These are phyloP conservation scores for Chrysaora quinquecirrha DNA, from an alignment of 30 jellyfish, hydroid and myxozoan genomes.

Conservation along the genomic window DNA sequence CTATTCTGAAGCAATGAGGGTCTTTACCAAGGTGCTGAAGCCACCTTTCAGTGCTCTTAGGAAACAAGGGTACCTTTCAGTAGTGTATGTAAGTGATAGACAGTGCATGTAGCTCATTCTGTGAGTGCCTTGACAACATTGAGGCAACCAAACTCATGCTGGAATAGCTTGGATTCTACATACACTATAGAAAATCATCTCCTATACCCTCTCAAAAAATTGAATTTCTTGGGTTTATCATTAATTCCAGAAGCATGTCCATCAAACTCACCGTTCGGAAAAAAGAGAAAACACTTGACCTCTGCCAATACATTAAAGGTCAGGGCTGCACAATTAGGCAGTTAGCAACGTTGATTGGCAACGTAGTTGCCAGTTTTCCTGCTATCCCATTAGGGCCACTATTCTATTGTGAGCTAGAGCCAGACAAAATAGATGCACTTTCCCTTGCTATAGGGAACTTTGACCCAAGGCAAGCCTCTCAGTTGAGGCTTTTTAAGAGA, in stretches of 20 bases:
- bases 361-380: constrained; percentile 18
- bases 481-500: neutral
- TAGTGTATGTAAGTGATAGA: constrained; percentile 3
- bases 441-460: neutral
- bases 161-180: neutral
- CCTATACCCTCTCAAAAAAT: neutral
- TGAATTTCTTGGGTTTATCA: constrained; percentile 3
- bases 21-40: constrained; percentile 16
- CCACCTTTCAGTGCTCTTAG: neutral
- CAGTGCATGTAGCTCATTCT: neutral
- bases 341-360: constrained; percentile 7
- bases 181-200: neutral
- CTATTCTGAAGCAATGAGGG: neutral
- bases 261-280: neutral
- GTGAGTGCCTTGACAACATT: constrained; percentile 5
- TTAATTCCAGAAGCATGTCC: constrained; percentile 1
- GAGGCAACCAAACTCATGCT: constrained; percentile 4
- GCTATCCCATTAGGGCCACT: constrained; percentile 16
- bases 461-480: neutral
- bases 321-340: neutral
- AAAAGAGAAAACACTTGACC: constrained; percentile 4
- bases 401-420: constrained; percentile 2
- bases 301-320: neutral
- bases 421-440: neutral
- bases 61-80: neutral